A percentile compares a stretch with the other conserved stretches of the same genome.
phyloP scores from a whole-genome alignment of 2,888 invertebrate species.

The Mystacides longicornis region DNA sequence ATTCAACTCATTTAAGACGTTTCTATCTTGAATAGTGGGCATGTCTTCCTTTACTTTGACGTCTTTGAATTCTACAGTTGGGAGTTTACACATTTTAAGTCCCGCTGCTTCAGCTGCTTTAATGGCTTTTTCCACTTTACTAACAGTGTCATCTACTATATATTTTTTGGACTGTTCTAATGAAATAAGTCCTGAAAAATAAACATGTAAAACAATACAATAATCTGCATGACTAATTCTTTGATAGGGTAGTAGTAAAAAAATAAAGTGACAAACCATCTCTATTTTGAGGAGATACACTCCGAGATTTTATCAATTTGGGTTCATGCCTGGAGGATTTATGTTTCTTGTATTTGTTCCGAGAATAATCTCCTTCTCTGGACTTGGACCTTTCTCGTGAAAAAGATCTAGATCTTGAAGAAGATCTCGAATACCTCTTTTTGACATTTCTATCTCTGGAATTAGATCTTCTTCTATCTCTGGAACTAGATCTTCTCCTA shows the following conservation, averaged over 20 bases:
- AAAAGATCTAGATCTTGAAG: conserved; percentile 41
- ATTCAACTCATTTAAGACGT: conserved; percentile 63
- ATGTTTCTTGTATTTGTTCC: conserved; percentile 9
- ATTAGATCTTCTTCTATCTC: conserved; percentile 32
- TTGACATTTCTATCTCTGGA: conserved; percentile 37
- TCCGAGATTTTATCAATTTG: conserved; percentile 16
- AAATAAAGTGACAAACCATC: conserved; percentile 8
- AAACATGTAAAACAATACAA: neutral
- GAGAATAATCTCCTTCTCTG: conserved; percentile 32
- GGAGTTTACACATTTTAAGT: conserved; percentile 45
- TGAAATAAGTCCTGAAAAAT: conserved; percentile 9
- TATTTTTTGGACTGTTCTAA: conserved; percentile 29
- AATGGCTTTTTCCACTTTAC: conserved; percentile 43
- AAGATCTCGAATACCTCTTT: conserved; percentile 40
- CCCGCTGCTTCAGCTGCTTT: conserved; percentile 48
- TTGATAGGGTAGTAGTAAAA: neutral
- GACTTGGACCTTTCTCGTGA: conserved; percentile 32
- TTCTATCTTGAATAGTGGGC: conserved; percentile 48
- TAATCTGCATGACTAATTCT: neutral
- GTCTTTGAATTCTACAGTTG: conserved; percentile 45
- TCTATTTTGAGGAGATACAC: conserved; percentile 12
- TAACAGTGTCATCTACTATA: conserved; percentile 41
- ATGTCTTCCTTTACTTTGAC: conserved; percentile 45
- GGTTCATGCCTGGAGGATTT: conserved; percentile 8
- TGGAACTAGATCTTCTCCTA: conserved; percentile 16